These are phyloP conservation scores for Sinhomidia bicolor DNA, from an alignment of 2,888 invertebrate genomes.

Conservation along the genomic window DNA sequence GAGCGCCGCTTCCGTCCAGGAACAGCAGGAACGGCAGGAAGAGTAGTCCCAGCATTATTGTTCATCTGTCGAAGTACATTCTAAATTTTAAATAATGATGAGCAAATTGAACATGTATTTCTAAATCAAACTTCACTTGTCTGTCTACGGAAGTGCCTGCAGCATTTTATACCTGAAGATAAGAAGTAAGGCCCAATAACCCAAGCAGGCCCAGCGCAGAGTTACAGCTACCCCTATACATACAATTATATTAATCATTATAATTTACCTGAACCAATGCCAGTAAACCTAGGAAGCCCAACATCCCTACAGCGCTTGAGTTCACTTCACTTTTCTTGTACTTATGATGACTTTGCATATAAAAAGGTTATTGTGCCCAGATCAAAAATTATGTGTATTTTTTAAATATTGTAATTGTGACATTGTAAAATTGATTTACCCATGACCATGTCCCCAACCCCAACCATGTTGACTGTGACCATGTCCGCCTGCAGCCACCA, in stretches of 20 bases:
- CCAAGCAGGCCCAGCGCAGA: conserved; percentile 72
- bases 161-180: conserved; percentile 61
- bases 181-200: conserved; percentile 67
- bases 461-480: conserved; percentile 47
- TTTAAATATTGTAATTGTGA: neutral
- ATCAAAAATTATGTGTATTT: no score
- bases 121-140: neutral
- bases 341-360: conserved; percentile 19
- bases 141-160: neutral
- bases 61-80: conserved; percentile 60
- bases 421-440: conserved; percentile 6
- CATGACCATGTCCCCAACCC: conserved; percentile 42
- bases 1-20: neutral
- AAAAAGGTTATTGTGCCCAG: neutral
- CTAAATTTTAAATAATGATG: conserved; percentile 21
- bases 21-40: no score
- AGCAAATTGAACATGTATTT: neutral
- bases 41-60: no score
- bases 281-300: conserved; percentile 57
- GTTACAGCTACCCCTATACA: conserved; percentile 71
- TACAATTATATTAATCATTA: neutral
- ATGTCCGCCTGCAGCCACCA: conserved; percentile 57
- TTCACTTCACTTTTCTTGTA: conserved; percentile 48
- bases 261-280: conserved; percentile 57
- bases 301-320: conserved; percentile 58